phyloP scores from a whole-genome alignment of 1,140 invertebrate species.

The Stenopsyche tienmushanensis region DNA sequence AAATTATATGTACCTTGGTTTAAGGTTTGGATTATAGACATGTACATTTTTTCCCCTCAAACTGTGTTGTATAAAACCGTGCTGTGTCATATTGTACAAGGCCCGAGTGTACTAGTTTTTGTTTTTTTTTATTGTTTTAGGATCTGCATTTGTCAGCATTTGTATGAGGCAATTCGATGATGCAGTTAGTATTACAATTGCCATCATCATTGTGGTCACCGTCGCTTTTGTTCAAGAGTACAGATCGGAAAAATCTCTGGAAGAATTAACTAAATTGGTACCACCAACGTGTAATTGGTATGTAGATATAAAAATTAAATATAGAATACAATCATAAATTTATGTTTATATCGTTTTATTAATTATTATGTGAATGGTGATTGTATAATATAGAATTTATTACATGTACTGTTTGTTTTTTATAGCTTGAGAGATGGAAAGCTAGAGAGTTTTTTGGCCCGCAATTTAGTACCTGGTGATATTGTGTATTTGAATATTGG shows the following conservation, averaged over 20 bases:
- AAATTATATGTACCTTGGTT: too few species aligned
- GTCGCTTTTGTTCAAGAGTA: conserved; percentile 99
- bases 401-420: conserved; percentile 31
- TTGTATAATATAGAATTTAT: not conserved
- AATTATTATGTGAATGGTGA: conserved; percentile 53
- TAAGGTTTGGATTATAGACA: too few species aligned
- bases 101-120: too few species aligned
- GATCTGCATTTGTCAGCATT: conserved; percentile 93
- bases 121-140: conserved; percentile 51
- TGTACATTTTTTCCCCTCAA: too few species aligned
- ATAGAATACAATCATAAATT: conserved; percentile 42
- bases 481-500: conserved; percentile 91
- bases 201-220: conserved; percentile 94
- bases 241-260: conserved; percentile 98
- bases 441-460: conserved; percentile 87
- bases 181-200: conserved; percentile 96
- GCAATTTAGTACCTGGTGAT: conserved; percentile 97
- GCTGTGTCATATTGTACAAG: too few species aligned
- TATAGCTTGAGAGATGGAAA: conserved; percentile 81
- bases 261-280: conserved; percentile 97
- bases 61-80: too few species aligned
- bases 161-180: conserved; percentile 98
- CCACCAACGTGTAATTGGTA: conserved; percentile 84
- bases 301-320: conserved; percentile 21
- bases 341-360: not conserved